These are phyloP conservation scores for Nasonia vitripennis DNA, from an alignment of 1,140 invertebrate genomes.

Conservation along the genomic window DNA sequence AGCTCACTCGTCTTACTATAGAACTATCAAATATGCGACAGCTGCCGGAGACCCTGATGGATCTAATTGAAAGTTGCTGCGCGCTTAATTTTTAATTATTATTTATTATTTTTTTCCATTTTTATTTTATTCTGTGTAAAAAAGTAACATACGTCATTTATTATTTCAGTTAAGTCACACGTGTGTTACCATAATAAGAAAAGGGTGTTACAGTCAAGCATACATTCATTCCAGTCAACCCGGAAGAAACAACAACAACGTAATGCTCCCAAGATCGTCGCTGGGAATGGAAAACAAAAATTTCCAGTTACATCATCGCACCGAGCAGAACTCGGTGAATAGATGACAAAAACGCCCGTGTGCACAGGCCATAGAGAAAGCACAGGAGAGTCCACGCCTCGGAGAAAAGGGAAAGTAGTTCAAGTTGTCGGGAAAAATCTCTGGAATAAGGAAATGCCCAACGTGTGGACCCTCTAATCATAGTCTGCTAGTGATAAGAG, in stretches of 20 bases:
- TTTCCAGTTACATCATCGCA: not conserved
- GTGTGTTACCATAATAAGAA: not conserved
- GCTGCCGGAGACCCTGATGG: no score
- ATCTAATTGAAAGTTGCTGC: no score
- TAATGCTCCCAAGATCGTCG: not conserved
- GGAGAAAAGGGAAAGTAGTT: slow-evolving; percentile 57
- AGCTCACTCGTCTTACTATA: no score
- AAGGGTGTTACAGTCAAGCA: not conserved
- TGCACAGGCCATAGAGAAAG: not conserved
- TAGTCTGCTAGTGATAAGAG: not conserved
- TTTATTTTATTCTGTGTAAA: no score
- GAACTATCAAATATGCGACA: no score
- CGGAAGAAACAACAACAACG: not conserved
- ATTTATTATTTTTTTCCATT: no score
- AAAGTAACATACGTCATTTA: no score
- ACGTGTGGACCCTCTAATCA: not conserved
- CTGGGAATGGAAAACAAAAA: not conserved
- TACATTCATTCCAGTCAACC: not conserved
- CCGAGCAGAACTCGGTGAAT: not conserved
- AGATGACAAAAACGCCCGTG: not conserved
- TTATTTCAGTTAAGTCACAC: not conserved
- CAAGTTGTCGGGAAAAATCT: slow-evolving; percentile 56
- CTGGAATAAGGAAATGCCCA: slow-evolving; percentile 6
- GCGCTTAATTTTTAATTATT: no score
- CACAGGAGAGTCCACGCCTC: slow-evolving; percentile 44